Evolutionary conservation across 2,113 vertebrate genomes (phyloP), one percentile per base, ranked within the genome.

Genomic region (Paracanthobrama guichenoti): DNA sequence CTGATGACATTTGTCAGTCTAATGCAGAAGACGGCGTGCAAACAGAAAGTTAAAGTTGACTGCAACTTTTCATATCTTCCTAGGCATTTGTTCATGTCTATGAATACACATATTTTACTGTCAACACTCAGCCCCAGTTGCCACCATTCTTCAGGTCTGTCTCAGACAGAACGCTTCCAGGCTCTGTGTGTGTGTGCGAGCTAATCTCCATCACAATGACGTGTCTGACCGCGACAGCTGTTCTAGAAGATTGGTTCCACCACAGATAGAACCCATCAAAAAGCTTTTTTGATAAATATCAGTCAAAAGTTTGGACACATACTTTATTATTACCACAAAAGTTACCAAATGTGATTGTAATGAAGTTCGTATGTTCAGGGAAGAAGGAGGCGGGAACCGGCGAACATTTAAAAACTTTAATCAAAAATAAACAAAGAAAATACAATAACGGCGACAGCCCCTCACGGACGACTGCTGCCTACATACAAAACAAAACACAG

Each of bases 121-220:
- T 84, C 83, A 84, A 78, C 83, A 55, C 75, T 84, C 62, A 24
- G 79, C 81, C 64, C 62, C 84, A 87, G 88, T 87, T 86, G 78
- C 74, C 69, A 82, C 55, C 66, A 46, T 84, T 79, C 73, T 35
- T 84, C 81, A 87, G 59, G 55, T 73, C 35, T 55, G 71, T 66
- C 67, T 81, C 77, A 35, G 81, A 55, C 48, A 72, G 75, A 78
- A 16, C 0, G 11, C 35, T 57, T 59, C 26, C 18, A 67, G 26
- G 60, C 44, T 71, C 20, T 71, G 79, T 81, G 74, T 28, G 79
- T 59, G 72, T 46, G 62, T 73, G 18, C 2, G 22, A 79, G 84
- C 74, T 84, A 75, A 84, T 86, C 81, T 78, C 42, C 82, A 82
- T 28, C 86, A 86, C 86, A 81, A 78, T 84, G 28, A 69, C 71